These are phyloP conservation scores for Drosophila kurseongensis DNA, from an alignment of 1,140 invertebrate genomes.

Conservation along the genomic window DNA sequence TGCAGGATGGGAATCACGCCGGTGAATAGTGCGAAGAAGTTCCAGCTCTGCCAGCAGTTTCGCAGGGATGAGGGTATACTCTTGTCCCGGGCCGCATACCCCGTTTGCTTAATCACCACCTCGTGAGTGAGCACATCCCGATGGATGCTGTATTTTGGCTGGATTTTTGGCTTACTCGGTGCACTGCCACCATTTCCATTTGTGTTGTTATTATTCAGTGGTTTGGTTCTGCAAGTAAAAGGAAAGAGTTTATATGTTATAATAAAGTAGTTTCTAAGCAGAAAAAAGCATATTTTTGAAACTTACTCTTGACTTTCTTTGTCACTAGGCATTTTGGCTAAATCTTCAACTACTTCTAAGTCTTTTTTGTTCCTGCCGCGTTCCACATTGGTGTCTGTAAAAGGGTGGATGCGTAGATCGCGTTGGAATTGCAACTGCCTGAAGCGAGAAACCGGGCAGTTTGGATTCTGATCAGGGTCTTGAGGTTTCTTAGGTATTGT, in stretches of 20 bases:
- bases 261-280: neutral
- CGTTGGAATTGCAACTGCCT: slow-evolving; percentile 44
- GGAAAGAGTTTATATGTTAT: neutral
- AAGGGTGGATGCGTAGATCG: slow-evolving; percentile 53
- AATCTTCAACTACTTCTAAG: slow-evolving; percentile 33
- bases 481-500: slow-evolving; percentile 27
- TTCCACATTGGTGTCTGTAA: slow-evolving; percentile 66
- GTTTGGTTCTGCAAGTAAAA: slow-evolving; percentile 58
- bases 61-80: slow-evolving; percentile 72
- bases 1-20: slow-evolving; percentile 87
- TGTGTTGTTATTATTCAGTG: slow-evolving; percentile 64
- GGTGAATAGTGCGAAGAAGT: slow-evolving; percentile 70
- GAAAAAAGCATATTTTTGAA: neutral
- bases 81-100: slow-evolving; percentile 78
- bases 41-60: slow-evolving; percentile 68
- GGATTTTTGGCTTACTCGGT: slow-evolving; percentile 69
- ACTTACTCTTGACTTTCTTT: slow-evolving; percentile 66
- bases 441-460: slow-evolving; percentile 4
- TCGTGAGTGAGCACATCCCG: slow-evolving; percentile 80
- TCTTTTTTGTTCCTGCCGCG: slow-evolving; percentile 16
- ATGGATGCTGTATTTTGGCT: slow-evolving; percentile 77
- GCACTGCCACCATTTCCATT: slow-evolving; percentile 35
- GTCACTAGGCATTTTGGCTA: slow-evolving; percentile 56
- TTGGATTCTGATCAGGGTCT: slow-evolving; percentile 1
- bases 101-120: slow-evolving; percentile 77